Evolutionary conservation across 2,113 vertebrate species (phyloP), one percentile per base, ranked within the genome.

Genomic region (Halichoerus grypus): DNA sequence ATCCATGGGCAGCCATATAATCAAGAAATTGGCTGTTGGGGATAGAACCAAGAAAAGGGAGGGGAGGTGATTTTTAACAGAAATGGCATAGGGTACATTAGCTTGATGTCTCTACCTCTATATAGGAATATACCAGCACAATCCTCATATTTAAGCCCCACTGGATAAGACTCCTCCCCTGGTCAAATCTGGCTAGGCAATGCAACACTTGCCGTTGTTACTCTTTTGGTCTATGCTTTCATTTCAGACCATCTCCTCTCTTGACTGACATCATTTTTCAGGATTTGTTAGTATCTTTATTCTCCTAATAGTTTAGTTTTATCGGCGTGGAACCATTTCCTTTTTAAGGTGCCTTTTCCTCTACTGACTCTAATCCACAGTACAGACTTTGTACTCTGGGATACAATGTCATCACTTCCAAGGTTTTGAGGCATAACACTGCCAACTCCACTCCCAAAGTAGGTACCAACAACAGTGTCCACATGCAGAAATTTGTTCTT

Each of bases 401-500:
- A 92, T 51, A 42, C 13, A 67, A 84, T 63, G 67, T 46, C n/a
- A 51, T 61, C 72, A 61, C 15, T 59, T 92, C 16, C 55, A 93
- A 36, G 84, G 91, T 90, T 74, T 72, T 57, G 57, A 91, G 26
- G 8, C 51, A 81, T 55, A 72, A 49, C 46, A 63, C 42, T 92
- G 59, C 57, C 82, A 87, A 46, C 36, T 93, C 51, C 1, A 71
- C 61, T 71, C 59, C 18, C 22, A 76, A 21, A 4, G 13, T 4
- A 67, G 71, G 51, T 71, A 67, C 36, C 46, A 77, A 46, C 18
- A 80, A 21, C 18, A 67, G 24, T 51, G 63, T 94, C 42, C 77
- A 91, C 71, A 42, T 76, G 61, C 39, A 88, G 59, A 87, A 91
- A 87, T 89, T n/a, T 76, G 22, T 90, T 93, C 53, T 79, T 42